Conservation (phyloP, 2,888 invertebrate genomes). For the Mimachlamys varia region DNA sequence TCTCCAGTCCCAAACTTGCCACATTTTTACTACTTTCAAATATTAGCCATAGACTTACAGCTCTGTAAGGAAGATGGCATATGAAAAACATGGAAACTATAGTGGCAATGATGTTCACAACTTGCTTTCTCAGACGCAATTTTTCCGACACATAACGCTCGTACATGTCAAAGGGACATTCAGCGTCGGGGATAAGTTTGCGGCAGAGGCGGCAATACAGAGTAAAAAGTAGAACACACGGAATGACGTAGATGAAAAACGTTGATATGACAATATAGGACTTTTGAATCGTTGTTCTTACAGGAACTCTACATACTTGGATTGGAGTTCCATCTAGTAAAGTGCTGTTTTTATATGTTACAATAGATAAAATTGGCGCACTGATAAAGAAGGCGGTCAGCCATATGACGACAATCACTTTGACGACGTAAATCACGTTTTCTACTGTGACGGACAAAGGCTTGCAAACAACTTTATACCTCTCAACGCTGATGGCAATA, state of each 20-base stretch:
- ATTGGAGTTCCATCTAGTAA: constrained; percentile 65
- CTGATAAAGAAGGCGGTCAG: constrained; percentile 73
- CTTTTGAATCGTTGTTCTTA: constrained; percentile 53
- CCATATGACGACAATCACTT: constrained; percentile 59
- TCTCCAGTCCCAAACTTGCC: constrained; percentile 57
- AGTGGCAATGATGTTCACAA: constrained; percentile 60
- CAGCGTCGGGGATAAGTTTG: constrained; percentile 41
- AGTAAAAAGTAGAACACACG: constrained; percentile 53
- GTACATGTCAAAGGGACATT: constrained; percentile 40
- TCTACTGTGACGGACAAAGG: constrained; percentile 85
- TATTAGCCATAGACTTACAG: constrained; percentile 62
- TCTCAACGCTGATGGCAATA: constrained; percentile 95
- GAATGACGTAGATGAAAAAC: constrained; percentile 55
- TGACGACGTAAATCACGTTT: constrained; percentile 44
- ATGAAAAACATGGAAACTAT: constrained; percentile 64
- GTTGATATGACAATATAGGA: constrained; percentile 53
- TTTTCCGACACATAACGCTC: constrained; percentile 41
- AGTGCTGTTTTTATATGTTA: constrained; percentile 54
- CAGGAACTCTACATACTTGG: constrained; percentile 61
- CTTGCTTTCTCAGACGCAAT: constrained; percentile 50
- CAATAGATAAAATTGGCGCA: constrained; percentile 79
- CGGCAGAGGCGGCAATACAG: constrained; percentile 54
- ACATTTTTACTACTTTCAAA: constrained; percentile 56
- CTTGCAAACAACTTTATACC: constrained; percentile 95
- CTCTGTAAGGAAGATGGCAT: constrained; percentile 65